Evolutionary conservation across 2,888 invertebrate genomes (phyloP).

Genomic region (Chrysomela aeneicollis): DNA sequence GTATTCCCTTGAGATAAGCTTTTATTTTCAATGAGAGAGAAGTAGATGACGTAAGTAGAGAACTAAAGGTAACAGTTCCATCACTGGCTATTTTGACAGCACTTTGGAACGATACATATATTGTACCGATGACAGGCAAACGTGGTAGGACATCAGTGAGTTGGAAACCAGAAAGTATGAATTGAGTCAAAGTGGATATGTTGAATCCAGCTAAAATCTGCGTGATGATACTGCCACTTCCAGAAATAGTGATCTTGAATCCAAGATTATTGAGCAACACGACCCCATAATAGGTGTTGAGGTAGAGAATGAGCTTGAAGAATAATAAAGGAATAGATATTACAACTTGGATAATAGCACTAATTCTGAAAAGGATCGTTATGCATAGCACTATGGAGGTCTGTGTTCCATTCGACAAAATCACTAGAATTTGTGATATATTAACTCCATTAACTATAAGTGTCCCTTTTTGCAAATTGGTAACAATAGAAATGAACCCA

Average conservation of each 20-base stretch:
- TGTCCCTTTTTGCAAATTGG: conserved; percentile 25
- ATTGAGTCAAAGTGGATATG: conserved; percentile 11
- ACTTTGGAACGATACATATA: conserved; percentile 19
- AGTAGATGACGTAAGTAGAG: conserved; percentile 10
- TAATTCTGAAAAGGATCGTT: conserved; percentile 27
- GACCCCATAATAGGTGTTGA: conserved; percentile 28
- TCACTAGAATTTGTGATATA: conserved; percentile 28
- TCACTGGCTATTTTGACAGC: conserved; percentile 21
- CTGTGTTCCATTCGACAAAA: conserved; percentile 21
- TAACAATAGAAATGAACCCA: conserved; percentile 27
- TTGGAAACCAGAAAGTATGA: conserved; percentile 22
- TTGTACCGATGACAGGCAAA: conserved; percentile 32
- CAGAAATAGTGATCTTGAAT: conserved; percentile 19
- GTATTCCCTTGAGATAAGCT: conserved; percentile 18
- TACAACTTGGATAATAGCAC: conserved; percentile 17
- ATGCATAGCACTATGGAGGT: conserved; percentile 25
- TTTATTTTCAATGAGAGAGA: conserved; percentile 8
- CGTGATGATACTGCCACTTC: conserved; percentile 9
- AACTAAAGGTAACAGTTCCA: conserved; percentile 20
- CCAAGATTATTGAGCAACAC: conserved; percentile 27
- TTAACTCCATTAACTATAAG: conserved; percentile 30
- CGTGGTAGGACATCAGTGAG: conserved; percentile 18
- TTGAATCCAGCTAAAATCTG: conserved; percentile 24
- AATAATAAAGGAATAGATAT: conserved; percentile 33
- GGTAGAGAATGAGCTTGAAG: conserved; percentile 24